phyloP scores from a whole-genome alignment of 1,140 invertebrate species.

The Bombus affinis region DNA sequence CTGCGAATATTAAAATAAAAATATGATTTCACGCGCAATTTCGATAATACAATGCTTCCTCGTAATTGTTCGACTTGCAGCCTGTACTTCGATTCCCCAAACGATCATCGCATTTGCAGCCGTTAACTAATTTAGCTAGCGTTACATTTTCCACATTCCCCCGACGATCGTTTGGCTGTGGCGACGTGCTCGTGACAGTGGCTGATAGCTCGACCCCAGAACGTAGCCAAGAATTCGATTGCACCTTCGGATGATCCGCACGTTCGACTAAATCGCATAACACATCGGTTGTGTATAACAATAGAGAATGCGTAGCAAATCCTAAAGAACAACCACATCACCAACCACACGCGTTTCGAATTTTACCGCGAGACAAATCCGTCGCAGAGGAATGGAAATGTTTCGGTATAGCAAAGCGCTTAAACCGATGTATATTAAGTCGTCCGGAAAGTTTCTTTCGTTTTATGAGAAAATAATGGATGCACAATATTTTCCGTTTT shows the following conservation, averaged over 20 bases:
- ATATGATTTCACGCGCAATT: too few relatives aligned
- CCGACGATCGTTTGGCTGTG: constrained; percentile 31
- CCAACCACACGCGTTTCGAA: not conserved
- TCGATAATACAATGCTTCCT: not conserved
- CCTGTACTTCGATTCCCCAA: constrained; percentile 9
- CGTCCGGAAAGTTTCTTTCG: too few relatives aligned
- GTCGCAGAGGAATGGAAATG: too few relatives aligned
- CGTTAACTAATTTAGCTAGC: constrained; percentile 34
- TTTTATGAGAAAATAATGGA: too few relatives aligned
- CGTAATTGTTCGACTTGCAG: not conserved
- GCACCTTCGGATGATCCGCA: constrained; percentile 11
- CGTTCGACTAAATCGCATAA: constrained; percentile 2
- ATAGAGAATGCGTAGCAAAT: not conserved
- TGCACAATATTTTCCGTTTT: too few relatives aligned
- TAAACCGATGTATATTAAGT: too few relatives aligned
- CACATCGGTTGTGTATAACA: not conserved
- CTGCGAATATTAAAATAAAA: not conserved
- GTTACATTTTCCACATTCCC: constrained; percentile 39
- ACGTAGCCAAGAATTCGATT: constrained; percentile 26
- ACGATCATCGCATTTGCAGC: constrained; percentile 13
- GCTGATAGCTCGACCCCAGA: constrained; percentile 31
- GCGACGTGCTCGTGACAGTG: constrained; percentile 33
- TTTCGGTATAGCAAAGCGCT: too few relatives aligned
- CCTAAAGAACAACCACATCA: not conserved
- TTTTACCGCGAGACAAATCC: not conserved